A percentile compares a stretch with the other conserved stretches of the same genome.
Evolutionary conservation across 2,797 vertebrate genomes (phyloP).

Genomic region (Gouania willdenowi): DNA sequence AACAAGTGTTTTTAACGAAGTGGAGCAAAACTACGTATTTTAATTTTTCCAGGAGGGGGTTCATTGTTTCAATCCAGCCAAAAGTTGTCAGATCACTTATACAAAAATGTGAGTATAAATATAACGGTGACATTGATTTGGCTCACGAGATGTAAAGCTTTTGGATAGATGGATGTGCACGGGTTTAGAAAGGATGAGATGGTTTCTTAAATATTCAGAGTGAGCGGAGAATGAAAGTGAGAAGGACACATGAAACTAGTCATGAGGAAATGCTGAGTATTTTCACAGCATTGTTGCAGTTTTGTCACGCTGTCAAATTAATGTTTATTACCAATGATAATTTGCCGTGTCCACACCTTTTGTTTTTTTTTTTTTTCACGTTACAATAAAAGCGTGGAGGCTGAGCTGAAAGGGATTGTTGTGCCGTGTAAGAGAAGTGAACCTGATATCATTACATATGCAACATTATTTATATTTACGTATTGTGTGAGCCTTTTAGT

Average conservation of each 20-base stretch:
- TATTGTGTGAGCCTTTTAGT: slow-evolving; percentile 37
- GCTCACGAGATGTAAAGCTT: too few relatives aligned
- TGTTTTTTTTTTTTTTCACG: slow-evolving; percentile 42
- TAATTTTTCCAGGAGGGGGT: too few relatives aligned
- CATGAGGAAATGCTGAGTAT: slow-evolving; percentile 29
- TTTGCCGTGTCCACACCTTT: slow-evolving; percentile 61
- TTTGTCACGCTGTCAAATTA: slow-evolving; percentile 50
- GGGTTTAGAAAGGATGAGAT: too few relatives aligned
- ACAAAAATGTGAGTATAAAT: too few relatives aligned
- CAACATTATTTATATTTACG: slow-evolving; percentile 57
- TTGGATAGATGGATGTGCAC: not conserved
- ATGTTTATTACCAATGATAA: slow-evolving; percentile 62
- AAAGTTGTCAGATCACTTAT: too few relatives aligned
- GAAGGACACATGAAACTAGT: slow-evolving; percentile 11
- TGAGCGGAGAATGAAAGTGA: slow-evolving; percentile 18
- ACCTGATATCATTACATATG: slow-evolving; percentile 61
- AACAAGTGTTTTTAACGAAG: too few relatives aligned
- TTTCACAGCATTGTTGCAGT: slow-evolving; percentile 43
- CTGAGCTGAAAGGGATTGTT: slow-evolving; percentile 35
- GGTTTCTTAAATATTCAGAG: slow-evolving; percentile 24
- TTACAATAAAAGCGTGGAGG: slow-evolving; percentile 53
- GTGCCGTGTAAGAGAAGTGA: slow-evolving; percentile 56
- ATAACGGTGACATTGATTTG: too few relatives aligned
- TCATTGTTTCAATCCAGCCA: too few relatives aligned
- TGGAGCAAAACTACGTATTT: too few relatives aligned